Conservation (phyloP, 2,797 vertebrate species). For the Tympanoctomys barrerae region DNA sequence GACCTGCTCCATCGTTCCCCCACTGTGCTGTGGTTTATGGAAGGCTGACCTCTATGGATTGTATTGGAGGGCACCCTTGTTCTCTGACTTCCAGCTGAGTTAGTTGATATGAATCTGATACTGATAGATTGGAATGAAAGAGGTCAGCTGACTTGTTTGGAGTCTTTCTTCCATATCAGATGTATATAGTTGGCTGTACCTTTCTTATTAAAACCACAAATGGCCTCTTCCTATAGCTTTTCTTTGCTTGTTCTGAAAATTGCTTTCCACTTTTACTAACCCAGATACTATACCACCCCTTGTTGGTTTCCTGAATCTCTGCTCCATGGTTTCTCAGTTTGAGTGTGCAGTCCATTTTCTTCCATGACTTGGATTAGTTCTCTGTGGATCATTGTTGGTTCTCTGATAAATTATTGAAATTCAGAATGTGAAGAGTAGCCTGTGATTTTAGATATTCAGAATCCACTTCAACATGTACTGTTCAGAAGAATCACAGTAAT, state of each 20-base stretch:
- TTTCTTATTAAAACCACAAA: not conserved
- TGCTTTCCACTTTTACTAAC: not conserved
- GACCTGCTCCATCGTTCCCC: not conserved
- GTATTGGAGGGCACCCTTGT: not conserved
- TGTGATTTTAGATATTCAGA: not conserved
- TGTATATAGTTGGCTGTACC: not conserved
- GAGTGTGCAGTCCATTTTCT: conserved; percentile 24
- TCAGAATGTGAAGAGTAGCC: not conserved
- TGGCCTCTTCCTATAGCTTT: not conserved
- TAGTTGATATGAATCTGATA: not conserved
- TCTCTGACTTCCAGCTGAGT: not conserved
- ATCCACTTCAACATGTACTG: not conserved
- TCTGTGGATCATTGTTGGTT: not conserved
- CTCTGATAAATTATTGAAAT: conserved; percentile 21
- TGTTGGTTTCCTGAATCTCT: not conserved
- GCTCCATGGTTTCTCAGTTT: not conserved
- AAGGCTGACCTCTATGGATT: conserved; percentile 2
- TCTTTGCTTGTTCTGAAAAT: not conserved
- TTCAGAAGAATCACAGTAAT: not conserved
- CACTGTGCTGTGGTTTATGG: not conserved
- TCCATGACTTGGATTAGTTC: not conserved
- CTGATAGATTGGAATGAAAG: not conserved
- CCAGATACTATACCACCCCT: not conserved
- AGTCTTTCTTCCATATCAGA: not conserved
- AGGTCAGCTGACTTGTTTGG: not conserved